Evolutionary conservation across 2,113 vertebrate genomes (phyloP), one percentile per base, ranked within the genome.

Genomic region (Ammospiza caudacuta): DNA sequence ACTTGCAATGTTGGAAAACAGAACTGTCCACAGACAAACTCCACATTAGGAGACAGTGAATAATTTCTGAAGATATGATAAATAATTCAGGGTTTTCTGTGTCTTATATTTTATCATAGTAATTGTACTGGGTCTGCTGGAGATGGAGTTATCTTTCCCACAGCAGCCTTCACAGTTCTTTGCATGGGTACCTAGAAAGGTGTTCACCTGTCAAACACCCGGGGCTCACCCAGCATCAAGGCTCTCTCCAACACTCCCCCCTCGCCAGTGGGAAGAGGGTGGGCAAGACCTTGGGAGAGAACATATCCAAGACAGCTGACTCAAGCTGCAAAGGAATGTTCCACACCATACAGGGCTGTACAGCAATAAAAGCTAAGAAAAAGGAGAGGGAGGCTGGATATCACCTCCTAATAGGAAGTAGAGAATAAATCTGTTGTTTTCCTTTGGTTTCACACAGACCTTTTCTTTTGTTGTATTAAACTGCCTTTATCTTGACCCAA

Each of bases 61-160:
- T 83, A 41, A 62, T 92, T 81, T 84, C 69, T 75, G 58, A 68
- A 49, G 54, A 24, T 70, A 22, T 12, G 44, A 13, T 28, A 62
- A 94, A 57, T 79, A 85, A 85, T 85, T 87, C 51, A 83, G 37
- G 11, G 70, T 90, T 80, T 95, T 25, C 23, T 76, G 22, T 20
- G 72, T 76, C 41, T 64, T 75, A 6, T 55, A 79, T 86, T 88
- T 86, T 70, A 24, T 76, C 2, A 3, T 78, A n/a, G 24, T 81
- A n/a, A n/a, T 49, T 74, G 9, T 51, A 16, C 11, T 39, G 28
- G 3, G 35, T 51, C 33, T 39, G 43, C 28, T 73, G 46, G 28
- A 57, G 54, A 29, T 55, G 35, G 31, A 90, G 33, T 44, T 61
- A 4, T 6, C n/a, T 61, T 49, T 54, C 39, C 23, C 23, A 12